These are phyloP conservation scores for Amblyraja radiata DNA, from an alignment of 2,797 vertebrate genomes.

Conservation along the genomic window DNA sequence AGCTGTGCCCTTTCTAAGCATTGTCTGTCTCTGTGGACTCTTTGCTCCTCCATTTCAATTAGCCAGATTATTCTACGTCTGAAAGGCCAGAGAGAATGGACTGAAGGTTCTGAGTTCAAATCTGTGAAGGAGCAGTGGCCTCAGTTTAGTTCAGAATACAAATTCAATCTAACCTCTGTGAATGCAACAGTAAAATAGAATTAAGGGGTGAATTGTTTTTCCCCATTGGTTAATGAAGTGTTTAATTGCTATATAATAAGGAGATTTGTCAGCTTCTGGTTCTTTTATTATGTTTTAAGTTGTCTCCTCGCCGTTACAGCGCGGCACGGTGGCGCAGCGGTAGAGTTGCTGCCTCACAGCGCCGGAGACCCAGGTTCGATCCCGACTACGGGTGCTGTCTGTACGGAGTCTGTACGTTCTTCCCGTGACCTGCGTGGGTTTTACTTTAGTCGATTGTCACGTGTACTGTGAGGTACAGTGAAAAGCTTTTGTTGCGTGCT, in stretches of 20 bases:
- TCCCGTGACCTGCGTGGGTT: too few relatives aligned
- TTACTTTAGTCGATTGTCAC: too few relatives aligned
- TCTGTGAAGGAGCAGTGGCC: neutral
- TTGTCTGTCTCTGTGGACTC: neutral
- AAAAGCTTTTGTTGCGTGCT: too few relatives aligned
- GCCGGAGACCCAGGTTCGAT: too few relatives aligned
- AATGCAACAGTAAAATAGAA: neutral
- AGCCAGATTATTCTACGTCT: neutral
- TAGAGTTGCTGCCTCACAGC: too few relatives aligned
- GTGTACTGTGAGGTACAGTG: too few relatives aligned
- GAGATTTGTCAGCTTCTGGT: neutral
- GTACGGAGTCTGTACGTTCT: too few relatives aligned
- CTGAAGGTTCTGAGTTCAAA: neutral
- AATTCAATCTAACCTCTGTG: neutral
- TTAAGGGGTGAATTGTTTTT: neutral
- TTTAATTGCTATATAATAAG: neutral
- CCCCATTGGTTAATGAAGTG: neutral
- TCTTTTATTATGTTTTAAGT: neutral
- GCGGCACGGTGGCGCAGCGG: too few relatives aligned
- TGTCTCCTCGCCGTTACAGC: too few relatives aligned
- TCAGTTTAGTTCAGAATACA: neutral
- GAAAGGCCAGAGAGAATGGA: neutral
- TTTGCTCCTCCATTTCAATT: neutral
- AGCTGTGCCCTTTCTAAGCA: slow-evolving; percentile 2
- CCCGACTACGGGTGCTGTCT: too few relatives aligned